Conservation (phyloP, 2,888 invertebrate species). For the Apocheima hispidaria region DNA sequence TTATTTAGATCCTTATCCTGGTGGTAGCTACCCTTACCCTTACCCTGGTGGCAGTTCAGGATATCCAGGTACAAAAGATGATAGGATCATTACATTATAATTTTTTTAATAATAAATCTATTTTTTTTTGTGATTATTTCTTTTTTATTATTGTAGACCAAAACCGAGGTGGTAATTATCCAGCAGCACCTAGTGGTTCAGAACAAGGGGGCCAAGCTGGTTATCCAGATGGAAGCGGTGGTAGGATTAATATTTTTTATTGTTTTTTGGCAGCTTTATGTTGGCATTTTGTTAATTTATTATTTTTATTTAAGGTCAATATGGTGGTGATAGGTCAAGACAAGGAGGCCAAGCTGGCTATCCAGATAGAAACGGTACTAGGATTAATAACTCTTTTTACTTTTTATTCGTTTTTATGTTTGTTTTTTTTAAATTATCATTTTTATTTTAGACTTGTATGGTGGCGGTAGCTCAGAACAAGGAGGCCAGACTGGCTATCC, state of each 20-base stretch:
- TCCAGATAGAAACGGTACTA: too few species aligned
- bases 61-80: not conserved
- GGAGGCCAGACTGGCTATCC: not conserved
- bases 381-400: too few species aligned
- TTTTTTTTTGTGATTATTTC: not conserved
- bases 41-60: not conserved
- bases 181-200: conserved; percentile 11
- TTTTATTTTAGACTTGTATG: conserved; percentile 22
- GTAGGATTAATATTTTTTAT: conserved; percentile 13
- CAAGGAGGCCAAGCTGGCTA: conserved; percentile 24
- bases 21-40: conserved; percentile 1
- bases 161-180: not conserved
- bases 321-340: conserved; percentile 18
- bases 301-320: conserved; percentile 10
- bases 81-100: too few species aligned
- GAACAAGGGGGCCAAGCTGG: conserved; percentile 24
- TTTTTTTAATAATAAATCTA: not conserved
- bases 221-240: conserved; percentile 20
- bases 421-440: too few species aligned
- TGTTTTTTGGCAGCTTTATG: not conserved
- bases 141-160: not conserved
- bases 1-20: not conserved
- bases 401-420: too few species aligned
- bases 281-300: conserved; percentile 2
- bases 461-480: conserved; percentile 12